Conservation (phyloP, 2,888 invertebrate species). For the Bombyx huttoni region DNA sequence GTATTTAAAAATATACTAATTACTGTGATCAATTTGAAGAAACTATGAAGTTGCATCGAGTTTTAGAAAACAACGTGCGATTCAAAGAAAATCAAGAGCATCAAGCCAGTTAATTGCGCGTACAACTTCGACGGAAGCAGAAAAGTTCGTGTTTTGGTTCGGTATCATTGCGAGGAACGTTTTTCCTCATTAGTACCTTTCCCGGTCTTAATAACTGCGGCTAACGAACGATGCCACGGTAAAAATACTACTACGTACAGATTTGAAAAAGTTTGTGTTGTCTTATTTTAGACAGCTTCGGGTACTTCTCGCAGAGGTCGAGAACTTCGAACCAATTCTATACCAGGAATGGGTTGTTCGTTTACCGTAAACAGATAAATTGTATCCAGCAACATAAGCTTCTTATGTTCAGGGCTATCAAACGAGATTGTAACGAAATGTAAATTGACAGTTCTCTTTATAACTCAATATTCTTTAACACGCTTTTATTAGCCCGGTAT, state of each 20-base stretch:
- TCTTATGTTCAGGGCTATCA: not conserved
- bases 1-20: too few relatives aligned
- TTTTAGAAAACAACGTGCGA: conserved; percentile 15
- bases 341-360: not conserved
- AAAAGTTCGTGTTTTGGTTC: conserved; percentile 30
- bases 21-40: too few relatives aligned
- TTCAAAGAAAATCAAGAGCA: conserved; percentile 30
- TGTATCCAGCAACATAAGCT: not conserved
- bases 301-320: not conserved
- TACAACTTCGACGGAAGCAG: conserved; percentile 29
- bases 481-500: too few relatives aligned
- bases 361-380: not conserved
- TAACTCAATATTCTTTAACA: too few relatives aligned
- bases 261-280: conserved; percentile 1
- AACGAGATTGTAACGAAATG: not conserved
- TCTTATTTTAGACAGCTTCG: conserved; percentile 1
- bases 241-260: conserved; percentile 9
- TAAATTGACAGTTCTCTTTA: not conserved
- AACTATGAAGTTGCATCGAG: too few relatives aligned
- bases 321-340: not conserved
- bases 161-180: conserved; percentile 31
- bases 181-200: conserved; percentile 47
- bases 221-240: conserved; percentile 32
- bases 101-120: conserved; percentile 37
- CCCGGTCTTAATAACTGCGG: conserved; percentile 28